These are phyloP conservation scores for Diabrotica balteata DNA, from an alignment of 2,888 invertebrate genomes.

Conservation along the genomic window DNA sequence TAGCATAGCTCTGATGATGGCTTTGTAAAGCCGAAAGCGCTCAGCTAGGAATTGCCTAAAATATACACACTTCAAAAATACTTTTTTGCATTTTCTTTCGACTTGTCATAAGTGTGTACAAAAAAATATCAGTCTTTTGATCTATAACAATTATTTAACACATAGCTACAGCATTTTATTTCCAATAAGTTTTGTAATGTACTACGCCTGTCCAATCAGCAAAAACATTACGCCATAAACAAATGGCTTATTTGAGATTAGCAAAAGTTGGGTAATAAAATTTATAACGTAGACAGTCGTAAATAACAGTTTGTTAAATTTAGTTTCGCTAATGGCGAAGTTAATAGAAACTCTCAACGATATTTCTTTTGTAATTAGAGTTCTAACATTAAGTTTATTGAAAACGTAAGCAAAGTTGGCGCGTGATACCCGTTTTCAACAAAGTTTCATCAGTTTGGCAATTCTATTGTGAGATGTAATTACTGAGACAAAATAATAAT, in stretches of 20 bases:
- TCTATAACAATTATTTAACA: too few species aligned
- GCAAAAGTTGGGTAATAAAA: constrained; percentile 19
- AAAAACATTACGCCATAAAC: background rate
- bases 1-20: too few species aligned
- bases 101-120: too few species aligned
- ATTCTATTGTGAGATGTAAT: constrained; percentile 41
- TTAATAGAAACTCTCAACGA: constrained; percentile 41
- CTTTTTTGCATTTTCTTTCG: too few species aligned
- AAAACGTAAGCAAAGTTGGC: constrained; percentile 45
- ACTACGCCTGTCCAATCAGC: too few species aligned
- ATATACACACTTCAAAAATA: too few species aligned
- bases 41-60: too few species aligned
- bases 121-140: too few species aligned
- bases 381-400: constrained; percentile 45
- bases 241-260: background rate
- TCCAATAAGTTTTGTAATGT: too few species aligned
- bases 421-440: constrained; percentile 38
- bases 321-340: constrained; percentile 35
- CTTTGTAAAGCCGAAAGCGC: too few species aligned
- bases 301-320: constrained; percentile 34
- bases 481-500: constrained; percentile 34
- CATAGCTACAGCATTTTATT: too few species aligned
- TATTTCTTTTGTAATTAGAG: constrained; percentile 47
- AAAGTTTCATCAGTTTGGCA: constrained; percentile 40
- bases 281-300: constrained; percentile 27